Conservation (phyloP, 1,140 invertebrate species). For the Oryctes rhinoceros region DNA sequence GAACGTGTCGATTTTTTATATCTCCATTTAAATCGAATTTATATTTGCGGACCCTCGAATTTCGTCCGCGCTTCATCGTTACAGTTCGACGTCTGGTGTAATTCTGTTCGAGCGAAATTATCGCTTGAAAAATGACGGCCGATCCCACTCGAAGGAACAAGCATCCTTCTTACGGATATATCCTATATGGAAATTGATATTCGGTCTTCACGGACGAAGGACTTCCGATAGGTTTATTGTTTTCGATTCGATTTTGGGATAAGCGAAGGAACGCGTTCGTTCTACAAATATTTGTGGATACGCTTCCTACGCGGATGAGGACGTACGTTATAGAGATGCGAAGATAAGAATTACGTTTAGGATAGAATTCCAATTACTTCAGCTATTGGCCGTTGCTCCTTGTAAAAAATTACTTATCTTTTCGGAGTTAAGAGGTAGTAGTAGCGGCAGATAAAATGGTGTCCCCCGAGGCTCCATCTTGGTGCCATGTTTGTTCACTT, state of each 20-base stretch:
- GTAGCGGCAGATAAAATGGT: no score
- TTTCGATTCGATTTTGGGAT: background rate
- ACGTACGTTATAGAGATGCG: no score
- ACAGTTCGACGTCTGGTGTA: constrained; percentile 21
- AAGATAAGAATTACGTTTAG: no score
- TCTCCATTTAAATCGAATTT: constrained; percentile 30
- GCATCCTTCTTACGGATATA: background rate
- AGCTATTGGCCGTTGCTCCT: background rate
- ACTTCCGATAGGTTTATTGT: constrained; percentile 14
- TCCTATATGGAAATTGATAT: constrained; percentile 19
- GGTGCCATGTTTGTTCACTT: no score
- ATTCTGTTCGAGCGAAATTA: constrained; percentile 22
- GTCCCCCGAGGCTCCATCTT: no score
- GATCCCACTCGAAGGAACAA: background rate
- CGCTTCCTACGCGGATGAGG: background rate
- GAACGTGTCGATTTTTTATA: constrained; percentile 34
- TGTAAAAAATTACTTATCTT: no score
- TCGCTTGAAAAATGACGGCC: constrained; percentile 24
- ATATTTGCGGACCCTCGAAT: constrained; percentile 19
- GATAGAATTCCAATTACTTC: no score
- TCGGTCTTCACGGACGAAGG: background rate
- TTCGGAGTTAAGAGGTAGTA: no score
- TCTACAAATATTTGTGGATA: constrained; percentile 19
- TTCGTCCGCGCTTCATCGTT: background rate
- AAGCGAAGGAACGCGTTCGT: background rate